A percentile compares a stretch with the other conserved stretches of the same genome.
Conservation (phyloP, 2,888 invertebrate species). For the Melanotus villosus region DNA sequence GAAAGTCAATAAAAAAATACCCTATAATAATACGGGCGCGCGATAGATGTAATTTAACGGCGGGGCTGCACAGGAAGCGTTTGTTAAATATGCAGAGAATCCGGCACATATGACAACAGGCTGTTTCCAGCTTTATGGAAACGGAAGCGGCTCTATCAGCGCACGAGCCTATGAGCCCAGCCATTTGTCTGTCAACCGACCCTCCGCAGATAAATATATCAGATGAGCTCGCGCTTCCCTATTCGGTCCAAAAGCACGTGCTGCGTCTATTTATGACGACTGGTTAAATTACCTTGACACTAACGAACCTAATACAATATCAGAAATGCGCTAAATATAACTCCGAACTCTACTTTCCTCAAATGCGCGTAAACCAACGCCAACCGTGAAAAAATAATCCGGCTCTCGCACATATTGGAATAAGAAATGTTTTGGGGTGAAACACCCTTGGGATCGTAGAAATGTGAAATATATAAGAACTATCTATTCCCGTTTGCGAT, state of each 20-base stretch:
- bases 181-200: constrained; percentile 67
- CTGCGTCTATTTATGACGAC: constrained; percentile 66
- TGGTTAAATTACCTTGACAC: constrained; percentile 68
- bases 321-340: constrained; percentile 56
- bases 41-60: constrained; percentile 58
- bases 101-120: constrained; percentile 66
- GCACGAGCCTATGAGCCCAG: constrained; percentile 62
- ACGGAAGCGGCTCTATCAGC: constrained; percentile 65
- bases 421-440: constrained; percentile 50
- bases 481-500: constrained; percentile 57
- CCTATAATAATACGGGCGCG: constrained; percentile 42
- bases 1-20: constrained; percentile 39
- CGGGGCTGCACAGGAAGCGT: constrained; percentile 58
- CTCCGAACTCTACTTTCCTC: constrained; percentile 32
- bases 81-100: constrained; percentile 64
- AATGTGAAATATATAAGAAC: constrained; percentile 59
- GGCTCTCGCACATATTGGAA: constrained; percentile 44
- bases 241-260: constrained; percentile 64
- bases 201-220: constrained; percentile 64
- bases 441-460: constrained; percentile 53
- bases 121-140: constrained; percentile 69
- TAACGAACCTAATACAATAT: constrained; percentile 63
- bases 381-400: constrained; percentile 49
- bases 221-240: constrained; percentile 59
- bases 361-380: constrained; percentile 36